These are phyloP conservation scores for Myiopsitta monachus DNA, from an alignment of 2,113 vertebrate genomes.

Conservation along the genomic window DNA sequence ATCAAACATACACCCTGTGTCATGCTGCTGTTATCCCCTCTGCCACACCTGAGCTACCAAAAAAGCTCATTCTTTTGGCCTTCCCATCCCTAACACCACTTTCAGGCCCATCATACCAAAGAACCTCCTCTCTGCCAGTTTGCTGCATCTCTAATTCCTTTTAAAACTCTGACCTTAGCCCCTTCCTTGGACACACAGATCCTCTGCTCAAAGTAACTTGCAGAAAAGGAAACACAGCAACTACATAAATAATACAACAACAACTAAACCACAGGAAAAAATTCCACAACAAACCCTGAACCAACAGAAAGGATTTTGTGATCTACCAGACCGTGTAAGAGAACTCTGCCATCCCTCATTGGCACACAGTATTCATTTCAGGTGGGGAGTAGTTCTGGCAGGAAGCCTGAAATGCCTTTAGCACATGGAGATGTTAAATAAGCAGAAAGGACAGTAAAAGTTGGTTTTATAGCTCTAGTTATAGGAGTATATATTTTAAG, in stretches of 20 bases:
- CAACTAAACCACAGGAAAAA: background rate
- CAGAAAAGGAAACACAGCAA: background rate
- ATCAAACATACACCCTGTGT: background rate
- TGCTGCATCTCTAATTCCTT: background rate
- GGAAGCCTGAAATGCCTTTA: background rate
- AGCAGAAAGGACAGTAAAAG: background rate
- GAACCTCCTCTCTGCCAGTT: background rate
- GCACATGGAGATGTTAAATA: background rate
- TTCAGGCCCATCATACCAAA: background rate
- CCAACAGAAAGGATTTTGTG: background rate
- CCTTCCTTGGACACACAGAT: background rate
- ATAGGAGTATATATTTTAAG: background rate
- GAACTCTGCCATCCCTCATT: background rate
- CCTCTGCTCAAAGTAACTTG: background rate
- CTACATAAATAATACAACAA: background rate
- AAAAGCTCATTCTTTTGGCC: background rate
- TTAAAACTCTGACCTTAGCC: background rate
- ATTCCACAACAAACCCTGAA: background rate
- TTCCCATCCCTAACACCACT: background rate
- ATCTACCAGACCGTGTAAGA: background rate
- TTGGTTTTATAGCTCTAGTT: background rate
- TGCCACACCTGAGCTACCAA: background rate
- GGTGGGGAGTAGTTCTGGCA: background rate
- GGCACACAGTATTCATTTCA: background rate
- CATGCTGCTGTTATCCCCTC: background rate